These are phyloP conservation scores for Amphilophus citrinellus DNA, from an alignment of 2,113 vertebrate species.

Conservation along the genomic window DNA sequence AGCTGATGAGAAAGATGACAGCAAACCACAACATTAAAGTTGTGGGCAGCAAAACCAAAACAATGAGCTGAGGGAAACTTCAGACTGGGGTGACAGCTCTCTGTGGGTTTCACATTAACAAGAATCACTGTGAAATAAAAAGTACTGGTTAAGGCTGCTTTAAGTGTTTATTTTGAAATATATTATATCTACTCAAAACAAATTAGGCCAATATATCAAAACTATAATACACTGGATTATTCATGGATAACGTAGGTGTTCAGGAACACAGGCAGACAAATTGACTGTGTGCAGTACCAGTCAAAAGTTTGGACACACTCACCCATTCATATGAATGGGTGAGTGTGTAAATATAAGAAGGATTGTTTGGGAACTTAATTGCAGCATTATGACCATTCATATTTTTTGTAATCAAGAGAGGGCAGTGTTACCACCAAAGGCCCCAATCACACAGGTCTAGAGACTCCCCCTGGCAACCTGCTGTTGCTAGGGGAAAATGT, in stretches of 20 bases:
- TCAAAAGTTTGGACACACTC: no score
- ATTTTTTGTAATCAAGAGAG: background rate
- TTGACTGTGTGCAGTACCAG: background rate
- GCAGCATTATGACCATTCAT: background rate
- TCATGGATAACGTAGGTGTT: background rate
- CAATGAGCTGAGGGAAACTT: slow-evolving; percentile 8
- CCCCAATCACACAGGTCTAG: background rate
- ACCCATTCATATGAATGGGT: no score
- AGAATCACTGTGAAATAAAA: background rate
- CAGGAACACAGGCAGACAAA: background rate
- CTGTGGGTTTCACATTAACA: slow-evolving; percentile 8
- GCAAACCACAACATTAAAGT: background rate
- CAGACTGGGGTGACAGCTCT: background rate
- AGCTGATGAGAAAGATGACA: background rate
- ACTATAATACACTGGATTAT: background rate
- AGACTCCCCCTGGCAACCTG: no score
- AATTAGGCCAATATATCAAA: background rate
- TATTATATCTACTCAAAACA: background rate
- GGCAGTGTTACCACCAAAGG: background rate
- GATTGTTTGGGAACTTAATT: background rate
- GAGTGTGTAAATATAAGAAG: background rate
- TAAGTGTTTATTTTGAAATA: background rate
- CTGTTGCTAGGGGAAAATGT: no score
- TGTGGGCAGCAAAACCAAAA: background rate
- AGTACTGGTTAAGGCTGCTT: background rate